Evolutionary conservation across 2,113 vertebrate genomes (phyloP).

Genomic region (Pluvialis apricaria): DNA sequence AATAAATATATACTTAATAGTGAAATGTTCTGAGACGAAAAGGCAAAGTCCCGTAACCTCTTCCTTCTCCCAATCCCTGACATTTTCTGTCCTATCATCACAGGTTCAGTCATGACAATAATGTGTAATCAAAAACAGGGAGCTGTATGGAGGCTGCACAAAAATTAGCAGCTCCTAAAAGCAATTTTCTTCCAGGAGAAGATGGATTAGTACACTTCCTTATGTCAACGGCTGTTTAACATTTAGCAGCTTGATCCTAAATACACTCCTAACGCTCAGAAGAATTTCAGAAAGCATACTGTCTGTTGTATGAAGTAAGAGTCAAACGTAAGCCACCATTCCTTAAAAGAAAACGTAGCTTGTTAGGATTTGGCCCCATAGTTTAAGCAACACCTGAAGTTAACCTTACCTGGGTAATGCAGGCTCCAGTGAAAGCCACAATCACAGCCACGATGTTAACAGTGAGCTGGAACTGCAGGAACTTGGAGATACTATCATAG

Average conservation of each 20-base stretch:
- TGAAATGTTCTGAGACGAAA: background rate
- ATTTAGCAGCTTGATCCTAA: background rate
- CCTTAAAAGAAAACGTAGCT: background rate
- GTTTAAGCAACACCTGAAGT: background rate
- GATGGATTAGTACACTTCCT: background rate
- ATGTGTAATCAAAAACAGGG: background rate
- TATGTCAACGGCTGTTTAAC: background rate
- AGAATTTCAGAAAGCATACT: background rate
- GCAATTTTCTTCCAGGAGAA: background rate
- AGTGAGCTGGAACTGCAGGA: conserved; percentile 97
- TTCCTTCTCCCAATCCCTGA: background rate
- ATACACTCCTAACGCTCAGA: background rate
- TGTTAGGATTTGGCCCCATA: background rate
- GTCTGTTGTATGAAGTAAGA: background rate
- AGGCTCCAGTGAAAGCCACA: conserved; percentile 94
- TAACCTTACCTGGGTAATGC: conserved; percentile 89
- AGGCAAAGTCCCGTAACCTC: background rate
- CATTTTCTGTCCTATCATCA: background rate
- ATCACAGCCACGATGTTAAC: conserved; percentile 97
- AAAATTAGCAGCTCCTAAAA: background rate
- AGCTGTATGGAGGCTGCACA: background rate
- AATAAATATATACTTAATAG: background rate
- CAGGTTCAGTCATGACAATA: background rate
- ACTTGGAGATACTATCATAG: conserved; percentile 97
- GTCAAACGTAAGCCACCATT: background rate